Conservation (phyloP, 1,140 invertebrate species). For the Drepana arcuata region DNA sequence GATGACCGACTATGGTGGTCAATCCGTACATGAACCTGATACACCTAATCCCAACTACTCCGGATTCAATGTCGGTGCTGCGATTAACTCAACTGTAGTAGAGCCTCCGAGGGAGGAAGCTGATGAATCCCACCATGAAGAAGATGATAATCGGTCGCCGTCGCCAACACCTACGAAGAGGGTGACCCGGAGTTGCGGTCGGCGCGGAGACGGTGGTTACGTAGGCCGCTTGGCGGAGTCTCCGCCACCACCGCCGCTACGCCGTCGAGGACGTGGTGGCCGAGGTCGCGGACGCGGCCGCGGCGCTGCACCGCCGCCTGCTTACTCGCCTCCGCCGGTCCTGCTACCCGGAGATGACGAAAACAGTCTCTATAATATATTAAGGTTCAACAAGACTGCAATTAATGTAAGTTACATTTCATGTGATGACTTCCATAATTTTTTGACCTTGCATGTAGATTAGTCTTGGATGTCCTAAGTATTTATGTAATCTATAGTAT, state of each 20-base stretch:
- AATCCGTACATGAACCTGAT: conserved; percentile 62
- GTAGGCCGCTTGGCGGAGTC: conserved; percentile 50
- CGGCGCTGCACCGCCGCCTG: conserved; percentile 43
- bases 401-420: conserved; percentile 76
- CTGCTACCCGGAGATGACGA: conserved; percentile 76
- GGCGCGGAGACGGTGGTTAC: conserved; percentile 49
- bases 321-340: conserved; percentile 45
- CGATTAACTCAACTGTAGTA: conserved; percentile 33
- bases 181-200: conserved; percentile 60
- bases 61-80: conserved; percentile 45
- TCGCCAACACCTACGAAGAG: conserved; percentile 61
- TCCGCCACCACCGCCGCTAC: conserved; percentile 44
- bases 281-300: conserved; percentile 42
- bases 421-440: no score
- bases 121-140: conserved; percentile 33
- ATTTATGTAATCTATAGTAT: no score
- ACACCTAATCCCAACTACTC: conserved; percentile 45
- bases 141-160: conserved; percentile 47
- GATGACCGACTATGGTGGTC: conserved; percentile 61
- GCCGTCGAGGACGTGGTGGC: conserved; percentile 40
- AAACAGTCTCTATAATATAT: conserved; percentile 85
- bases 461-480: no score
- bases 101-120: conserved; percentile 37
- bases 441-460: no score
- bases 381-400: conserved; percentile 83